Evolutionary conservation across 1,140 invertebrate genomes (phyloP), one percentile per base, ranked within the genome.

Genomic region (Drosophila eugracilis): DNA sequence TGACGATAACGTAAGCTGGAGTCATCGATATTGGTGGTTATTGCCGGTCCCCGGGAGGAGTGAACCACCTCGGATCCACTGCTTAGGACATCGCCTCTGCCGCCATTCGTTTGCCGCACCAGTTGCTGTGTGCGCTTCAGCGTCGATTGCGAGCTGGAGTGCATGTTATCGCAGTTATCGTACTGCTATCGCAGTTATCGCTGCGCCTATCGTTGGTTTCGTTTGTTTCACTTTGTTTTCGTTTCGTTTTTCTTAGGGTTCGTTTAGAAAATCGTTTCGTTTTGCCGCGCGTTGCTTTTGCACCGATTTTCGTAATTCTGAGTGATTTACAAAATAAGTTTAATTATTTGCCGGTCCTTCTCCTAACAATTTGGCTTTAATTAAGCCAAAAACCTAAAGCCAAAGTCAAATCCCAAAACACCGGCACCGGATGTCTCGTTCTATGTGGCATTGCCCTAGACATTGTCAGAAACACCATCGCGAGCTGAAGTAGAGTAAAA

Each of bases 1-100:
- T 91, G 91, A 0, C 90, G 77, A 57, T 90, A 91, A 17, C 76
- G 74, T 15, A 91, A 47, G 48, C 62, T 89, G 1, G 73, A 75
- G 71, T 91, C 89, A 62, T 91, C 91, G 22, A 91, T 80, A 42
- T 93, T 94, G 44, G 93, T 94, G 14, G 93, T 94, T 42, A 94
- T 94, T 1, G 93, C 92, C 0, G 93, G 93, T 7, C 93, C 93
- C 48, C 93, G 93, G 47, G 93, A 88, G 17, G 62, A 79, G 39
- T 84, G 78, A 10, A 89, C 73, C 54, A 89, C 73, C 36, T 89
- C 80, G 47, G 63, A 71, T 36, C 83, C 84, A 17, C 84, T 69
- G 62, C 47, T 88, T 9, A 77, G 54, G 15, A 84, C 53, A 19
- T 79, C 73, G 14, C 71, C 76, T 3, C 67, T 52, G 12, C 70